Evolutionary conservation across 2,888 invertebrate genomes (phyloP).

Genomic region (Hoplodrina blanda): DNA sequence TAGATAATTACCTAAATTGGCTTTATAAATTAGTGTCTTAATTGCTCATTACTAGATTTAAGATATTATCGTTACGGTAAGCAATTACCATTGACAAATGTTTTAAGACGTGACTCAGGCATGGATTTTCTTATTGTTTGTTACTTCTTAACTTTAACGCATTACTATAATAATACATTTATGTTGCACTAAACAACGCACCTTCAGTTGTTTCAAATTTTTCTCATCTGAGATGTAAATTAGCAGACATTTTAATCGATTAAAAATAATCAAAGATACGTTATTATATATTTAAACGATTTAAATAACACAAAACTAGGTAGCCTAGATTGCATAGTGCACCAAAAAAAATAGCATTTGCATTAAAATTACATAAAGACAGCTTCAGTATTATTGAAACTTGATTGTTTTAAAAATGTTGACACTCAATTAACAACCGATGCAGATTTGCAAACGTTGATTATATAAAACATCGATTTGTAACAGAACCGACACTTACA

Average conservation of each 20-base stretch:
- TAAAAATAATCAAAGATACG: too few species aligned
- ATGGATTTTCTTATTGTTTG: neutral
- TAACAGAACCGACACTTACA: conserved; percentile 56
- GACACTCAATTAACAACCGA: conserved; percentile 35
- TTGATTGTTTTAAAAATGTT: conserved; percentile 13
- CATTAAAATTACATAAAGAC: neutral
- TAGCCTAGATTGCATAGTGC: neutral
- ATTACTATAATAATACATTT: too few species aligned
- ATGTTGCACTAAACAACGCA: neutral
- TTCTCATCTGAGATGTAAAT: too few species aligned
- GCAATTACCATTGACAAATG: neutral
- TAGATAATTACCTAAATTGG: conserved; percentile 4
- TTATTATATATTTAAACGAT: neutral
- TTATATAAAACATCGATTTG: conserved; percentile 61
- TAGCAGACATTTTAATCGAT: too few species aligned
- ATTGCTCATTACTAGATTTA: conserved; percentile 17
- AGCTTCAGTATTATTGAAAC: neutral
- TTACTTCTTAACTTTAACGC: neutral
- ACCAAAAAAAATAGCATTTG: neutral
- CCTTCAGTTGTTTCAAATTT: too few species aligned
- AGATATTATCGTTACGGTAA: conserved; percentile 16
- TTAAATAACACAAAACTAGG: neutral
- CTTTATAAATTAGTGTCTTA: conserved; percentile 28
- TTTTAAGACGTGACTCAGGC: neutral
- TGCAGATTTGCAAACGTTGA: conserved; percentile 46